phyloP scores from a whole-genome alignment of 1,140 invertebrate genomes.

The Leptoteleia sp. region DNA sequence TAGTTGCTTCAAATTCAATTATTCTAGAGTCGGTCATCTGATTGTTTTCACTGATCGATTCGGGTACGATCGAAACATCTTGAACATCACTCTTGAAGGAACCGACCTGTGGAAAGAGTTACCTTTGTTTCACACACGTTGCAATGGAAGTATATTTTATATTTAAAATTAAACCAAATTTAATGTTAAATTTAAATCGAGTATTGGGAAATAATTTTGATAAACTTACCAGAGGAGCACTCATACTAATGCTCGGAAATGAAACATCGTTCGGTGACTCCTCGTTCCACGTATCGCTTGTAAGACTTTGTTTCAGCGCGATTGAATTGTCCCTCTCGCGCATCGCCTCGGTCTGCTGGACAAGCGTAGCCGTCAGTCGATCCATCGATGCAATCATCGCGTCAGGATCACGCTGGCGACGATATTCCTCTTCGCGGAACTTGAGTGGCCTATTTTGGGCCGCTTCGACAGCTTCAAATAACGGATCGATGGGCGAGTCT shows the following conservation, averaged over 20 bases:
- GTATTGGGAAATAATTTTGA: no score
- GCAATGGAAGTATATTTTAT: no score
- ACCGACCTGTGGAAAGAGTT: conserved; percentile 80
- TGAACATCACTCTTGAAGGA: conserved; percentile 85
- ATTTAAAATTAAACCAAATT: no score
- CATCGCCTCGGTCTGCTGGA: conserved; percentile 82
- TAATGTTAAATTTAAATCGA: no score
- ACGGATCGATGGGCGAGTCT: conserved; percentile 59
- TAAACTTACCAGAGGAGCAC: conserved; percentile 82
- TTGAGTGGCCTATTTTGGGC: conserved; percentile 39
- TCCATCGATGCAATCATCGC: conserved; percentile 86
- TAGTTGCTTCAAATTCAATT: conserved; percentile 88
- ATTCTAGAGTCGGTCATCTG: conserved; percentile 85
- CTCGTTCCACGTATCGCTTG: conserved; percentile 88
- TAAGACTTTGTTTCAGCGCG: conserved; percentile 77
- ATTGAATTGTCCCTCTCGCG: conserved; percentile 73
- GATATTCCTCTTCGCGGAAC: conserved; percentile 74
- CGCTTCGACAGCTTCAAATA: conserved; percentile 59
- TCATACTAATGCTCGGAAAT: conserved; percentile 89
- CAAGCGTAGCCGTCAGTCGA: conserved; percentile 84
- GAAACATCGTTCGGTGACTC: conserved; percentile 87
- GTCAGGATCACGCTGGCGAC: conserved; percentile 84
- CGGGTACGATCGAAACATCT: conserved; percentile 54
- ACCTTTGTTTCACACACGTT: no score
- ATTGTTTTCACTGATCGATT: conserved; percentile 47